phyloP scores from a whole-genome alignment of 2,797 vertebrate genomes.

The Geotrypetes seraphini region DNA sequence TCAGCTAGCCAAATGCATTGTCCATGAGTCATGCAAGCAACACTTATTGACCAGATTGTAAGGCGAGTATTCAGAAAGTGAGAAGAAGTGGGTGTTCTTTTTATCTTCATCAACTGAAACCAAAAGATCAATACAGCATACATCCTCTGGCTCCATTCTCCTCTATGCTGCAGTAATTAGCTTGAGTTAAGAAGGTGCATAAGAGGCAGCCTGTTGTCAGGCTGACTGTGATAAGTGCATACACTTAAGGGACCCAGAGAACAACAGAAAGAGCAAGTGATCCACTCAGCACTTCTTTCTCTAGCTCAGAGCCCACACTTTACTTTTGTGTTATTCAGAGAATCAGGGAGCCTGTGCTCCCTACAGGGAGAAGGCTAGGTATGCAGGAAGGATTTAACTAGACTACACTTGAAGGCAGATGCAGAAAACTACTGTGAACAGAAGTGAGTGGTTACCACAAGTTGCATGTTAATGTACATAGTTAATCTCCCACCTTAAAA shows the following conservation, averaged over 20 bases:
- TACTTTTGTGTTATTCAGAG: background rate
- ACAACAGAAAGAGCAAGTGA: background rate
- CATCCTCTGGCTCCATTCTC: slow-evolving; percentile 6
- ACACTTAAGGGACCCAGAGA: too few species aligned
- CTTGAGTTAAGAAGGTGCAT: slow-evolving; percentile 14
- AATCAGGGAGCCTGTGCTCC: background rate
- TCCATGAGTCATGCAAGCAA: too few species aligned
- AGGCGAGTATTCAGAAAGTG: background rate
- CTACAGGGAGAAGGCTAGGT: too few species aligned
- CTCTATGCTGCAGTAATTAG: slow-evolving; percentile 7
- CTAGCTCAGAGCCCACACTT: background rate
- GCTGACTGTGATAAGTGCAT: slow-evolving; percentile 2
- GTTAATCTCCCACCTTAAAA: too few species aligned
- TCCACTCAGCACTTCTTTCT: slow-evolving; percentile 7
- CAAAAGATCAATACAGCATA: slow-evolving; percentile 5
- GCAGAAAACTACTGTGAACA: too few species aligned
- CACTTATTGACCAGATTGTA: too few species aligned
- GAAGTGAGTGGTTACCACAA: too few species aligned
- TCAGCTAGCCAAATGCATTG: too few species aligned
- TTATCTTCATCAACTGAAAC: slow-evolving; percentile 4
- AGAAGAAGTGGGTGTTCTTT: background rate
- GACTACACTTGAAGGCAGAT: too few species aligned
- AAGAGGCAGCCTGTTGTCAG: slow-evolving; percentile 10
- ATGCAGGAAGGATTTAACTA: too few species aligned
- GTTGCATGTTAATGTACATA: too few species aligned